Conservation (phyloP, 2,113 vertebrate species). For the Muntiacus reevesi region DNA sequence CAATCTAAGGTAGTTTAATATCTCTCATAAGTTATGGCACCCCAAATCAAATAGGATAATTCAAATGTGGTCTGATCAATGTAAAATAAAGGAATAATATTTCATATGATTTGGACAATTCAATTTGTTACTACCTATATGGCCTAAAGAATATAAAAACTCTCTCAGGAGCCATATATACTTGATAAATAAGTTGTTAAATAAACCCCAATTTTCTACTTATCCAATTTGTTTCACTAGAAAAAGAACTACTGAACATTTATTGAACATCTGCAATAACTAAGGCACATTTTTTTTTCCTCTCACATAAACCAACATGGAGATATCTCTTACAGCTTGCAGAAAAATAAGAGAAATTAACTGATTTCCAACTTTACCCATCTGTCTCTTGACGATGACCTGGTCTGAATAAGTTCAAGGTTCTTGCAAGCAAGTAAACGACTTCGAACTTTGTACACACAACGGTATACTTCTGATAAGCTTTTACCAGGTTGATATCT, state of each 20-base stretch:
- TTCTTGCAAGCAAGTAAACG: conserved; percentile 97
- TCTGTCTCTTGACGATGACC: conserved; percentile 93
- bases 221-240: neutral
- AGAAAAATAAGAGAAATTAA: conserved; percentile 44
- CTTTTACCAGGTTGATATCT: conserved; percentile 97
- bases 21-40: conserved; percentile 7
- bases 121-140: neutral
- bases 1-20: conserved; percentile 14
- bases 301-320: neutral
- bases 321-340: neutral
- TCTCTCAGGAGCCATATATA: neutral
- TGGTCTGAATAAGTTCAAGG: conserved; percentile 94
- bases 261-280: neutral
- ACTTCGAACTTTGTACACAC: conserved; percentile 96
- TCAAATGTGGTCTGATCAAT: neutral
- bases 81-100: neutral
- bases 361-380: conserved; percentile 85
- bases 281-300: neutral
- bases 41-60: conserved; percentile 11
- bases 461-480: conserved; percentile 93
- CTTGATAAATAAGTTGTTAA: neutral
- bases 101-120: neutral
- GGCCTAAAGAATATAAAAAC: neutral
- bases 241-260: conserved; percentile 4
- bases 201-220: conserved; percentile 1